Percentiles rank a stretch among this genome's conserved stretches.
Evolutionary conservation across 1,140 invertebrate genomes (phyloP).

Genomic region (Eulimnadia texana): DNA sequence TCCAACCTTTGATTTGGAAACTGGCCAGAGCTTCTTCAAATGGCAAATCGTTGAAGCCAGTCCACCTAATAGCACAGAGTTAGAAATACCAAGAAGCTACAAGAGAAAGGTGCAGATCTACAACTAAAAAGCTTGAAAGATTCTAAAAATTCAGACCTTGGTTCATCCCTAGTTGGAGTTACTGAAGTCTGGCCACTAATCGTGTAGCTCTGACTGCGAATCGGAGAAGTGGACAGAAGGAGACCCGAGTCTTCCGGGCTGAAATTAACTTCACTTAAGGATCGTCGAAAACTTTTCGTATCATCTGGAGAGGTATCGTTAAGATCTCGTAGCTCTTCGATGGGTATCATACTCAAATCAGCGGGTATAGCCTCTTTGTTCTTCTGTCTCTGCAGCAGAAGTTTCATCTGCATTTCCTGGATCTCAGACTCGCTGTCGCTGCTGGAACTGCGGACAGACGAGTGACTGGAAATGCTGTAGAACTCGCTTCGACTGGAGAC

Average conservation of each 20-base stretch:
- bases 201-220: neutral
- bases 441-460: neutral
- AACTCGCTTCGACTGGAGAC: neutral
- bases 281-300: neutral
- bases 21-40: neutral
- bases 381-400: neutral
- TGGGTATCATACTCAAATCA: neutral
- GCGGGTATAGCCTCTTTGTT: neutral
- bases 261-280: neutral
- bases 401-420: neutral
- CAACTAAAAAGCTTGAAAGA: too few relatives aligned
- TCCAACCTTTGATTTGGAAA: slow-evolving; percentile 1
- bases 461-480: neutral
- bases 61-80: too few relatives aligned
- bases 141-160: too few relatives aligned
- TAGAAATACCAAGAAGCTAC: too few relatives aligned
- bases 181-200: too few relatives aligned
- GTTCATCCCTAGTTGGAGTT: too few relatives aligned
- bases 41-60: neutral
- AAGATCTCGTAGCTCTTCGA: neutral
- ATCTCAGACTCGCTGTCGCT: neutral
- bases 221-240: neutral
- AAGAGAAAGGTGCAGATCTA: too few relatives aligned
- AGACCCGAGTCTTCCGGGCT: neutral
- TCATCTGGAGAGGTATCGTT: neutral